Evolutionary conservation across 2,113 vertebrate genomes (phyloP), one percentile per base, ranked within the genome.

Genomic region (Pao palembangensis): DNA sequence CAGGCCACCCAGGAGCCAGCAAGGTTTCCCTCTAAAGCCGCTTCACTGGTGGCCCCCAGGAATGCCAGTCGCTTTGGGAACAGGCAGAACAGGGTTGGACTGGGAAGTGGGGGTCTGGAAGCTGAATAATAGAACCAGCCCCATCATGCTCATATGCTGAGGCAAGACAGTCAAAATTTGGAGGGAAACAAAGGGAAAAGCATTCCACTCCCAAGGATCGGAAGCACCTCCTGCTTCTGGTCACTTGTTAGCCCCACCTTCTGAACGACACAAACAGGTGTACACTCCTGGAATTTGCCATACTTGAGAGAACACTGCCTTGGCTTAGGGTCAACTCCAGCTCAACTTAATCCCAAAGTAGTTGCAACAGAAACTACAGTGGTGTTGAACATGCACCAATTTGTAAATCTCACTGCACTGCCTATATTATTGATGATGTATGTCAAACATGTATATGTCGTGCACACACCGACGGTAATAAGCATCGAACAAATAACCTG

Each of bases 41-140:
- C 90, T 92, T 78, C 91, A 82, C 87, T 90, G 89, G 91, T 91
- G 91, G 91, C 88, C 91, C 79, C 83, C 81, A 87, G 88, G 91
- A 91, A 92, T 92, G 89, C 89, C 69, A 58, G 62, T 53, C 67
- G 75, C 87, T 88, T 89, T 88, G 74, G 82, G 77, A 87, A 83
- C 64, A 56, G 71, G 69, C 70, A 58, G 58, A 69, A 31, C 71
- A n/a, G 73, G 64, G 55, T 16, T 50, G 65, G 55, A 60, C 34
- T 54, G 64, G 20, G 17, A 54, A 21, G 31, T 8, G 34, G 15
- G 47, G 21, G 50, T 65, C 6, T 65, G 68, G 73, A 69, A 64
- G 79, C 56, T 65, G 69, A 71, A 88, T 84, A 88, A 90, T 83
- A 85, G 88, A 78, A 88, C 82, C 69, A 83, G 83, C 72, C 88